Base-by-base conservation (phyloP, 2,797 vertebrate genomes). In the Diglossa cyanea region DNA sequence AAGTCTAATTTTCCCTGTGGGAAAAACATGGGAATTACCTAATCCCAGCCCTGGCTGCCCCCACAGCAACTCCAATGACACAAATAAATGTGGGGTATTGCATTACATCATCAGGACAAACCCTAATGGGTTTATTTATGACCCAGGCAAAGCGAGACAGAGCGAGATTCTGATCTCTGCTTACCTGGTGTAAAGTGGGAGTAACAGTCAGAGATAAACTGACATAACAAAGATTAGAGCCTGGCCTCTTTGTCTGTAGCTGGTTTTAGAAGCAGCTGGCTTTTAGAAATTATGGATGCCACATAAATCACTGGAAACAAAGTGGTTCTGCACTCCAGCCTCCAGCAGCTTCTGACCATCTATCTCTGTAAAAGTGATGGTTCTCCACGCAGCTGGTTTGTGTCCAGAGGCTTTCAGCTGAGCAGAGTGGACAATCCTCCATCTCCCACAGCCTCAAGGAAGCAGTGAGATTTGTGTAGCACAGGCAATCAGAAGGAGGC, bases 241-340 rank as follows among this genome's bases (percentile, higher is more conserved):
- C 87, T 86, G 79, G 73, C 55, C 70, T 88, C 82, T 91, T 75
- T 94, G 68, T 91, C 58, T 95, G 84, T 70, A 78, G 85, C 93
- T 94, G 85, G 24, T 86, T 94, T 93, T 91, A 86, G 93, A 96
- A 97, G 95, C 94, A 96, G 91, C 87, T 96, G 95, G 85, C 95
- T 94, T 95, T 95, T 66, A 94, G 85, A 96, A 93, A 96, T 94
- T 70, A 78, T 8, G 10, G 55, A 55, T 70, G 82, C 94, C 76
- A 76, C 63, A 93, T 97, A 95, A 97, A 96, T 97, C 91, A 94
- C 70, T 60, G 45, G 70, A 84, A 96, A 88, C 85, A 90, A 94
- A 94, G 93, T 78, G 89, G 82, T 79, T 96, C 95, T 94, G 94
- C 87, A 83, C 58, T 95, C 55, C 62, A 91, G 94, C 85, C 85